phyloP scores from a whole-genome alignment of 2,888 invertebrate species.

The Ernsta delagoae region DNA sequence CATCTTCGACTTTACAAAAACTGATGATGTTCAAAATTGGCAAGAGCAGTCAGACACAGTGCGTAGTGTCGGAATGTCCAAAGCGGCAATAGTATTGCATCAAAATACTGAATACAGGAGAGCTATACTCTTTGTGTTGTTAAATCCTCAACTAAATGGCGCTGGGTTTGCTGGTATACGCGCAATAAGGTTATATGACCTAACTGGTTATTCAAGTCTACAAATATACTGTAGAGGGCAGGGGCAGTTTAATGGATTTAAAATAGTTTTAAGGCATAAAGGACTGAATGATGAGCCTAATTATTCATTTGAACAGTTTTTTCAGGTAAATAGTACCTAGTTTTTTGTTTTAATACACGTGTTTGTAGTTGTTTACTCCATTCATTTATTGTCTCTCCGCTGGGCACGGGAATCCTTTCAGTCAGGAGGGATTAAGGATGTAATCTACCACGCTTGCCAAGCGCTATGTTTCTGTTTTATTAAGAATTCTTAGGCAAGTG shows the following conservation, averaged over 20 bases:
- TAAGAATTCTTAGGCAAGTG: no score
- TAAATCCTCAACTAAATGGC: conserved; percentile 88
- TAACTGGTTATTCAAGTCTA: conserved; percentile 76
- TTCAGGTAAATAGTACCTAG: conserved; percentile 63
- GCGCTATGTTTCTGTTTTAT: no score
- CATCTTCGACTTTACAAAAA: conserved; percentile 86
- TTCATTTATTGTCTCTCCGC: background rate
- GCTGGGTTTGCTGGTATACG: conserved; percentile 88
- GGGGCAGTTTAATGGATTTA: conserved; percentile 85
- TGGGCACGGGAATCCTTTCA: no score
- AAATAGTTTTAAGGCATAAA: conserved; percentile 86
- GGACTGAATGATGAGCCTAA: conserved; percentile 83
- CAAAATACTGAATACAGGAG: conserved; percentile 85
- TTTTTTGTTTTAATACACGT: no score
- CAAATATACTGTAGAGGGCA: conserved; percentile 84
- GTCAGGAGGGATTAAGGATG: no score
- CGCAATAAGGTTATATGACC: conserved; percentile 75
- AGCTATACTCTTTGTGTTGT: conserved; percentile 86
- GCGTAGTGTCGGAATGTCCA: conserved; percentile 87
- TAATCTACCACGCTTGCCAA: no score
- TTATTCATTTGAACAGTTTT: conserved; percentile 86
- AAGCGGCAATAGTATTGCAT: conserved; percentile 85
- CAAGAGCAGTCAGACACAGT: conserved; percentile 87
- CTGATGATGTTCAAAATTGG: conserved; percentile 82
- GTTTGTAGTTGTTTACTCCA: background rate